Base-by-base conservation (phyloP, 2,797 vertebrate species). In the Aldrovandia affinis region DNA sequence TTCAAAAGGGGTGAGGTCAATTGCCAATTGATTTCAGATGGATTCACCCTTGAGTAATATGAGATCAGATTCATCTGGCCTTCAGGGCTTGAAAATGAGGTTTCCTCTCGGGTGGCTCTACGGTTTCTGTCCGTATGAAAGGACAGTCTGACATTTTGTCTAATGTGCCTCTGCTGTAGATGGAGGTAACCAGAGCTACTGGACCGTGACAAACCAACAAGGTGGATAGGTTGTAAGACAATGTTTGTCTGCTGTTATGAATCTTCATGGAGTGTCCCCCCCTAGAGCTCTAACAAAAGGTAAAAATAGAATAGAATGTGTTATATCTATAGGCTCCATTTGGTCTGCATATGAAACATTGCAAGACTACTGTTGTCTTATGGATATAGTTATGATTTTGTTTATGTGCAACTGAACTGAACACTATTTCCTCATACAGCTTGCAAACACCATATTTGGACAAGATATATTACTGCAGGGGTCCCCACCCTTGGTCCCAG, bases 1-100 rank as follows among this genome's bases (percentile, higher is more conserved):
- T 25, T 77, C 73, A 77, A 77, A 75, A 77, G 73, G 65, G 42
- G 73, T 77, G 73, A 77, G 73, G 42, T 77, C 73, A 77, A 77
- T 77, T 44, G 73, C 39, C 42, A 10, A 47, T 77, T 77, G 73
- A 44, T 44, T 47, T 44, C 36, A 12, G 39, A 77, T 77, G 73
- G 73, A 77, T 77, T 77, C 22, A n/a, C 73, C 36, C 50, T 79
- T 52, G 47, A 52, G 77, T 79, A 54, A 52, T 54, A 33, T 47
- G 44, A 79, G 44, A 79, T 79, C 50, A 79, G 77, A 79, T 79
- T 79, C 30, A 18, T 79, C 12, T 79, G 44, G 47, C 28, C 50
- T 79, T 12, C n/a, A 20, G 77, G 47, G 47, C 22, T 28, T 33
- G 30, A 54, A 44, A 52, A 79, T 79, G n/a, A 30, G n/a, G 50